phyloP scores from a whole-genome alignment of 2,113 vertebrate genomes.

The Rhea americana region DNA sequence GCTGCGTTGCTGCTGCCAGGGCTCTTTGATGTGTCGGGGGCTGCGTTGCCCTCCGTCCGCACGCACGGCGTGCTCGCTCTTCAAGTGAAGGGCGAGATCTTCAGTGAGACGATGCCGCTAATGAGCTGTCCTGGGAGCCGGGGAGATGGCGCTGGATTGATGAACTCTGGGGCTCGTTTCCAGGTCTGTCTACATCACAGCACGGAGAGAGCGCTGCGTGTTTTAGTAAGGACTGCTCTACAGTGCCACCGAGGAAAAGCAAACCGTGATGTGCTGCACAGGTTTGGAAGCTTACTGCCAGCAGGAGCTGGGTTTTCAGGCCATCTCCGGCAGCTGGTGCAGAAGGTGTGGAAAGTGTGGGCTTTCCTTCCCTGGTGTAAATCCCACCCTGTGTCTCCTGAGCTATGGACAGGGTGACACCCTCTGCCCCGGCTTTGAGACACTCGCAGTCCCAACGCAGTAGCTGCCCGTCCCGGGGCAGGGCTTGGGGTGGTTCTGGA shows the following conservation, averaged over 20 bases:
- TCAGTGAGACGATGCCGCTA: neutral
- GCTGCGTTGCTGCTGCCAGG: neutral
- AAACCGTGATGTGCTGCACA: neutral
- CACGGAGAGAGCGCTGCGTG: neutral
- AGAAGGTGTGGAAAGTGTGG: neutral
- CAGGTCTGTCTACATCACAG: neutral
- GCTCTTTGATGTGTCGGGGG: neutral
- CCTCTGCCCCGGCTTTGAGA: neutral
- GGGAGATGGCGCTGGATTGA: neutral
- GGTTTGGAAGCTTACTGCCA: neutral
- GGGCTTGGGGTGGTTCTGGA: fast-evolving
- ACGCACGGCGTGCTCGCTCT: neutral
- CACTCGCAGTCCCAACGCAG: neutral
- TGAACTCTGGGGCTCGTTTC: neutral
- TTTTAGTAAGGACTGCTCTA: neutral
- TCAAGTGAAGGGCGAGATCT: neutral
- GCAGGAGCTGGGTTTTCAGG: neutral
- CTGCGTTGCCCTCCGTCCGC: neutral
- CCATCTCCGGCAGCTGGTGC: neutral
- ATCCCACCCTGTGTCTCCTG: neutral
- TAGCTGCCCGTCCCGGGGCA: fast-evolving
- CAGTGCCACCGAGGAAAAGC: neutral
- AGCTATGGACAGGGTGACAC: neutral
- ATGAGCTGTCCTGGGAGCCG: neutral
- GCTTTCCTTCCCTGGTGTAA: neutral